Conservation (phyloP, 2,113 vertebrate genomes). For the Neogale vison region DNA sequence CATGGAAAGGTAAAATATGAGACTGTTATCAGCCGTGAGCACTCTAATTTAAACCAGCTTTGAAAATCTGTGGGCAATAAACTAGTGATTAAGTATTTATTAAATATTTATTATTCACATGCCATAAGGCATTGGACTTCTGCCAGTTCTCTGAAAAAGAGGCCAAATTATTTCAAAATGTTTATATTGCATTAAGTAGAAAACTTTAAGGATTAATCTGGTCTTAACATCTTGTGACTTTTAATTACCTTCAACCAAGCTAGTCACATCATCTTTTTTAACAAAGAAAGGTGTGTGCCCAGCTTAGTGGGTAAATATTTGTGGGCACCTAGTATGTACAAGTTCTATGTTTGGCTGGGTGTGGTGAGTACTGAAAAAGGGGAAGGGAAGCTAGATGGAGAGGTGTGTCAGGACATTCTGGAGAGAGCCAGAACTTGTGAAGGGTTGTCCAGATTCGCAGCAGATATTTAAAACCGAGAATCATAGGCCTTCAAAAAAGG, state of each 20-base stretch:
- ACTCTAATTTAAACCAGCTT: constrained; percentile 62
- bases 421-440: background rate
- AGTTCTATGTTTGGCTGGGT: background rate
- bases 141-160: constrained; percentile 42
- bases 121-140: constrained; percentile 34
- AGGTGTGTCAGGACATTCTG: background rate
- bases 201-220: background rate
- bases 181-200: constrained; percentile 30
- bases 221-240: constrained; percentile 21
- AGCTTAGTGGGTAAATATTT: background rate
- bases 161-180: constrained; percentile 37
- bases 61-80: constrained; percentile 52
- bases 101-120: constrained; percentile 45
- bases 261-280: background rate
- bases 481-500: background rate
- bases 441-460: background rate
- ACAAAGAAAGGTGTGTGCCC: background rate
- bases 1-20: constrained; percentile 45
- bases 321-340: background rate
- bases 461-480: background rate
- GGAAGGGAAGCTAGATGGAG: background rate
- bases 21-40: background rate
- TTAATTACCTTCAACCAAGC: background rate
- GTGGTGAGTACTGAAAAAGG: background rate
- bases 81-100: constrained; percentile 50